phyloP scores from a whole-genome alignment of 2,888 invertebrate species.

The Podabrus alpinus region DNA sequence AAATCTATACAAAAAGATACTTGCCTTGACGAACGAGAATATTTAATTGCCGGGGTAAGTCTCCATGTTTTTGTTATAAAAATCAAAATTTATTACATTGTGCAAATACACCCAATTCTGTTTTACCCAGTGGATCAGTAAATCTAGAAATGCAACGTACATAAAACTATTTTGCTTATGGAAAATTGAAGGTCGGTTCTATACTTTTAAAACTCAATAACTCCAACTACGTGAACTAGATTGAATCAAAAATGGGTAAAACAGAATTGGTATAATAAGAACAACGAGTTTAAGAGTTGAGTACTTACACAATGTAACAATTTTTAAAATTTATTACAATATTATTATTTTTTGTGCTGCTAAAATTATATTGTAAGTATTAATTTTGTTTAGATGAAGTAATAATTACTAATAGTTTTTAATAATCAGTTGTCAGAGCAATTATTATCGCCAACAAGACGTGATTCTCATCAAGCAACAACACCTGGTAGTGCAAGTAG shows the following conservation, averaged over 20 bases:
- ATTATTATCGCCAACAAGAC: constrained; percentile 59
- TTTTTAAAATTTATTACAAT: neutral
- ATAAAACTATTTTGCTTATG: no score
- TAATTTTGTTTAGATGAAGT: neutral
- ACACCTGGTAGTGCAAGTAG: constrained; percentile 60
- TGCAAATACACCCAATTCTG: neutral
- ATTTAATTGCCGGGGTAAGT: constrained; percentile 84
- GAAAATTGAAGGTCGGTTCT: no score
- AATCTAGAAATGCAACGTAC: no score
- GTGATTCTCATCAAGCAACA: constrained; percentile 61
- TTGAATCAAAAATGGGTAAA: no score
- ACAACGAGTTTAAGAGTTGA: neutral
- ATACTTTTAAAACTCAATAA: no score
- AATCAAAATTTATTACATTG: neutral
- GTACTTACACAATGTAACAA: neutral
- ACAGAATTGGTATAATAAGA: neutral
- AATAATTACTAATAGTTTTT: neutral
- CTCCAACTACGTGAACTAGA: no score
- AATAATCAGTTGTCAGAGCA: constrained; percentile 57
- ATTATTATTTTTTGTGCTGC: neutral
- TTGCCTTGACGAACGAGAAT: constrained; percentile 88
- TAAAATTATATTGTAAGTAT: neutral
- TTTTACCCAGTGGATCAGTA: neutral
- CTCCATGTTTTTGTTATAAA: neutral
- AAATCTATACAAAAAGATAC: constrained; percentile 95